Evolutionary conservation across 2,113 vertebrate species (phyloP).

Genomic region (Fulmarus glacialis): DNA sequence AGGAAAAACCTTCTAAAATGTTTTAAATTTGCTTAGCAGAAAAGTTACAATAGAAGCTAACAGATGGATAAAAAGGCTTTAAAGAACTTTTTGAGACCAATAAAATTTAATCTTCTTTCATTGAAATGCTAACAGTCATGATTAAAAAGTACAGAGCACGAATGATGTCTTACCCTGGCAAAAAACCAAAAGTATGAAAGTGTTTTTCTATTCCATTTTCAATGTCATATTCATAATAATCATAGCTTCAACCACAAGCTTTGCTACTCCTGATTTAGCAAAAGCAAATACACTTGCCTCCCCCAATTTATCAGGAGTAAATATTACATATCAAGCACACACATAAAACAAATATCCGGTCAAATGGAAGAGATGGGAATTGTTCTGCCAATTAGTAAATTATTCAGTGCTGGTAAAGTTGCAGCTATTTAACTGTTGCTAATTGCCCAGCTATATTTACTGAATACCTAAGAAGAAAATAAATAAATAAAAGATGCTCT

Average conservation of each 20-base stretch:
- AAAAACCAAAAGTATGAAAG: not conserved
- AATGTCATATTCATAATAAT: not conserved
- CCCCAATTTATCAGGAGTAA: constrained; percentile 19
- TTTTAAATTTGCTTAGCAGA: not conserved
- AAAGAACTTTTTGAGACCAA: not conserved
- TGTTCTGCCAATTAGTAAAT: constrained; percentile 32
- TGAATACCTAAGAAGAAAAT: not conserved
- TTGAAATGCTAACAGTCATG: not conserved
- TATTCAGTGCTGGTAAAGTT: constrained; percentile 13
- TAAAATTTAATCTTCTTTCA: not conserved
- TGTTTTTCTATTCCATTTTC: not conserved
- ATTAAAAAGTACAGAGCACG: not conserved
- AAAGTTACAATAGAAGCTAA: not conserved
- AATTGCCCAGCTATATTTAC: not conserved
- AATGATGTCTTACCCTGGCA: not conserved
- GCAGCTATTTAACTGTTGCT: constrained; percentile 13
- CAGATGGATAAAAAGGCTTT: not conserved
- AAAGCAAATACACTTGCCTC: constrained; percentile 29
- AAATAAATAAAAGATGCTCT: constrained; percentile 33
- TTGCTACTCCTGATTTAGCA: constrained; percentile 10
- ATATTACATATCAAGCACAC: constrained; percentile 7
- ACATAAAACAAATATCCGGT: constrained; percentile 45
- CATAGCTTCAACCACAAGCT: not conserved
- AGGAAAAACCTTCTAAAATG: not conserved
- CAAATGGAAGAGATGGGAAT: not conserved